A percentile compares a stretch with the other conserved stretches of the same genome.
Evolutionary conservation across 1,140 invertebrate genomes (phyloP).

Genomic region (Drosophila gunungcola): DNA sequence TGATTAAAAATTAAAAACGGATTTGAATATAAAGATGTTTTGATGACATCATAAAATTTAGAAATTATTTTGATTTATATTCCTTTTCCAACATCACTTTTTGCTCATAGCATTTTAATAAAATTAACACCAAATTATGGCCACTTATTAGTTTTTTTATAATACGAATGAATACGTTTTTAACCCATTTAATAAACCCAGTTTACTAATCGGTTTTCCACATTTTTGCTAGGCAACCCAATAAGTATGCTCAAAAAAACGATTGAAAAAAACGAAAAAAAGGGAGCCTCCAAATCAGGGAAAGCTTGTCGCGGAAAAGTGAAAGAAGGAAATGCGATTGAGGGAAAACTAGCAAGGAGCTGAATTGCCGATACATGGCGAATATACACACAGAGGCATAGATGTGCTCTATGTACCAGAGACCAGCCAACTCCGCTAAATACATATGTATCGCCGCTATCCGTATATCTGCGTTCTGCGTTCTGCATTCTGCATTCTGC

Average conservation of each 20-base stretch:
- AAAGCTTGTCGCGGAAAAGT: conserved; percentile 42
- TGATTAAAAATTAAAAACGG: too few species aligned
- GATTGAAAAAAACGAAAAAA: background rate
- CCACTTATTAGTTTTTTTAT: too few species aligned
- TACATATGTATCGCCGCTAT: conserved; percentile 32
- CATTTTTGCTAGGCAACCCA: background rate
- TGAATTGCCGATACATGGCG: conserved; percentile 26
- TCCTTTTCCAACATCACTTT: too few species aligned
- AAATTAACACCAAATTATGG: too few species aligned
- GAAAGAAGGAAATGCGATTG: conserved; percentile 48
- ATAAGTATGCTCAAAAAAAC: conserved; percentile 22
- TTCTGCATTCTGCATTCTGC: conserved; percentile 14
- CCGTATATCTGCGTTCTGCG: conserved; percentile 18
- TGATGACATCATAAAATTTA: too few species aligned
- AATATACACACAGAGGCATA: conserved; percentile 22
- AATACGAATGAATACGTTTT: background rate
- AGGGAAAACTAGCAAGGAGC: conserved; percentile 35
- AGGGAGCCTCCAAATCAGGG: conserved; percentile 12
- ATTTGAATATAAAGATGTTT: too few species aligned
- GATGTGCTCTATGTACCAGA: conserved; percentile 33
- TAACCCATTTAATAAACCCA: background rate
- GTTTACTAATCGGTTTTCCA: background rate
- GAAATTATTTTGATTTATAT: too few species aligned
- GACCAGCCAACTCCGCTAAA: conserved; percentile 13
- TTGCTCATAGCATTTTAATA: too few species aligned